A percentile compares a stretch with the other conserved stretches of the same genome.
These are phyloP conservation scores for Heteronetta atricapilla DNA, from an alignment of 2,113 vertebrate species.

Conservation along the genomic window DNA sequence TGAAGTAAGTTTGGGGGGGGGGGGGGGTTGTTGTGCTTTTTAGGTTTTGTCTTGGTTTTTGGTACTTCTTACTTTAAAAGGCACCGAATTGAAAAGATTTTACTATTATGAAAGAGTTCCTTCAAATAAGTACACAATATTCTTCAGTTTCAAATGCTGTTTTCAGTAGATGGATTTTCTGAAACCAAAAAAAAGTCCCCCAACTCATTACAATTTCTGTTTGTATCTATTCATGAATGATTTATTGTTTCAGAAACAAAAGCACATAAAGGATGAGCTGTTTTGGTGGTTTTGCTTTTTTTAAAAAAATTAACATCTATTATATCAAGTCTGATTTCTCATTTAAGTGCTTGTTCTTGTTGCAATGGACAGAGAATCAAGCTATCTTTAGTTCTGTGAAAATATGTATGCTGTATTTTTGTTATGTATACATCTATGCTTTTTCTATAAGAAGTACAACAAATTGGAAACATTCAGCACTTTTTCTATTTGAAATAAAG, in stretches of 20 bases:
- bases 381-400: conserved; percentile 19
- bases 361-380: background rate
- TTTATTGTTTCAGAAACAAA: conserved; percentile 40
- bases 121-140: background rate
- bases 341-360: background rate
- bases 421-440: background rate
- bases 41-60: background rate
- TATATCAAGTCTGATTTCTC: background rate
- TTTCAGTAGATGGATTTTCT: conserved; percentile 11
- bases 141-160: conserved; percentile 14
- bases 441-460: conserved; percentile 36
- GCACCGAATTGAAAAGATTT: background rate
- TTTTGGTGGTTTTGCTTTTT: background rate
- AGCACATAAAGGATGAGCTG: background rate
- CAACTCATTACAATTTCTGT: background rate
- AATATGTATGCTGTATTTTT: background rate
- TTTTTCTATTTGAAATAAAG: conserved; percentile 24
- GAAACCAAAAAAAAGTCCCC: background rate
- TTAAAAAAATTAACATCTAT: conserved; percentile 24
- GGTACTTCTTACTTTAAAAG: background rate
- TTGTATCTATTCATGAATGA: conserved; percentile 17
- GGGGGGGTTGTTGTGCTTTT: background rate
- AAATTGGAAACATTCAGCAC: conserved; percentile 9
- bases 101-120: background rate
- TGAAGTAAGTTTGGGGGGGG: background rate